These are phyloP conservation scores for Heteromormyrus szaboi DNA, from an alignment of 2,797 vertebrate species.

Conservation along the genomic window DNA sequence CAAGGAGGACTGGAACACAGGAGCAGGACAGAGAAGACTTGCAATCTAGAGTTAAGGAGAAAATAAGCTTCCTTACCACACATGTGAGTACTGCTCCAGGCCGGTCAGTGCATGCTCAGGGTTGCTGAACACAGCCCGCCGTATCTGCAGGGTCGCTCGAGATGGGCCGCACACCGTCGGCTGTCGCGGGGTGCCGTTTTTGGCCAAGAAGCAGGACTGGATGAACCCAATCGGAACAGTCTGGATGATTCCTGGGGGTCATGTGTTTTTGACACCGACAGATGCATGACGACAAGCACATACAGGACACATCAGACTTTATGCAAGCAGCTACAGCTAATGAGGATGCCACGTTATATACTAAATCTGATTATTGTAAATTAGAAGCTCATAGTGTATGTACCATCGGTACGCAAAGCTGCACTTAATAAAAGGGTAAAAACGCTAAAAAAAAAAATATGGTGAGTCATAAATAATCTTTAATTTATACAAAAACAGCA, in stretches of 20 bases:
- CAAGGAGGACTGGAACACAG: not conserved
- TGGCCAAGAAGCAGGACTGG: slow-evolving; percentile 73
- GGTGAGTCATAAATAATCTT: not conserved
- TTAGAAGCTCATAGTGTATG: not conserved
- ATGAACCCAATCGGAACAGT: slow-evolving; percentile 77
- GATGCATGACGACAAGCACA: not conserved
- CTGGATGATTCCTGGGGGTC: slow-evolving; percentile 63
- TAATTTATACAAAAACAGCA: not conserved
- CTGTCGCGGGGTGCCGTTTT: slow-evolving; percentile 82
- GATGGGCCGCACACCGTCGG: slow-evolving; percentile 73
- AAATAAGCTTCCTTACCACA: slow-evolving; percentile 65
- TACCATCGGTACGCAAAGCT: not conserved
- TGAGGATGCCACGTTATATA: not conserved
- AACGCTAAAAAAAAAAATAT: not conserved
- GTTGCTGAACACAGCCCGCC: slow-evolving; percentile 75
- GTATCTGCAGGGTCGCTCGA: slow-evolving; percentile 67
- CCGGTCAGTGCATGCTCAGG: slow-evolving; percentile 75
- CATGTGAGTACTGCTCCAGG: slow-evolving; percentile 79
- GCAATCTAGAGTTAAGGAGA: not conserved
- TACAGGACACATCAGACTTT: not conserved
- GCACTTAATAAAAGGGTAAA: not conserved
- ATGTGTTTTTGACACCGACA: not conserved
- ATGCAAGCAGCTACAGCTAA: not conserved
- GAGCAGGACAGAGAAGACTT: not conserved
- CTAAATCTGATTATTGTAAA: not conserved